A percentile compares a stretch with the other conserved stretches of the same genome.
These are phyloP conservation scores for Nothobranchius kuhntae DNA, from an alignment of 2,113 vertebrate species.

Conservation along the genomic window DNA sequence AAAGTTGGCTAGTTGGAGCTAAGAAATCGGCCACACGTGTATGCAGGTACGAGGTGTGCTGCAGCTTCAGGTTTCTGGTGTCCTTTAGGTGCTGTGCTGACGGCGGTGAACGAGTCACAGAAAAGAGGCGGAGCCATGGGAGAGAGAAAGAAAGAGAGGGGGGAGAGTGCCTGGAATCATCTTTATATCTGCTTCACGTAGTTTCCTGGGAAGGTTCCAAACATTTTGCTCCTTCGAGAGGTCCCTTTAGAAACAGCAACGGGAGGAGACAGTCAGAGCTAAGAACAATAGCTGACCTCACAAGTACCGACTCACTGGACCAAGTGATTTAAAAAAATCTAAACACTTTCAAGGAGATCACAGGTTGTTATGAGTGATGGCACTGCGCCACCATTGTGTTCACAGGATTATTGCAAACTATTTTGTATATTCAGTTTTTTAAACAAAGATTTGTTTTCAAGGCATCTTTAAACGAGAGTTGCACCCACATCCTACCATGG, in stretches of 20 bases:
- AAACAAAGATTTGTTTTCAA: too few relatives aligned
- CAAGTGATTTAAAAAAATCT: too few relatives aligned
- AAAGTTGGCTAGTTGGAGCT: slow-evolving; percentile 79
- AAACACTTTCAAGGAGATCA: too few relatives aligned
- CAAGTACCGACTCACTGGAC: too few relatives aligned
- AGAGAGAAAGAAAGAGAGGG: not conserved
- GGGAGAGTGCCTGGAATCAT: slow-evolving; percentile 68
- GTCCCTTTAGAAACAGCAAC: slow-evolving; percentile 84
- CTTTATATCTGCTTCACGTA: slow-evolving; percentile 96
- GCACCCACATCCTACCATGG: too few relatives aligned
- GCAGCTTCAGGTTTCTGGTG: slow-evolving; percentile 40
- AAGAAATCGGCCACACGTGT: slow-evolving; percentile 58
- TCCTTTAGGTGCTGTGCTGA: slow-evolving; percentile 79
- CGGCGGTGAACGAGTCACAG: slow-evolving; percentile 58
- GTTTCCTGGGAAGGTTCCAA: slow-evolving; percentile 99
- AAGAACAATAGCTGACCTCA: not conserved
- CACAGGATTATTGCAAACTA: too few relatives aligned
- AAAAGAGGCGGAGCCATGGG: slow-evolving; percentile 23
- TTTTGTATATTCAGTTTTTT: too few relatives aligned
- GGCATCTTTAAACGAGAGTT: too few relatives aligned
- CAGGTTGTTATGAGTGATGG: too few relatives aligned
- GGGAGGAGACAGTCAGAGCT: slow-evolving; percentile 7
- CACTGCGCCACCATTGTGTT: too few relatives aligned
- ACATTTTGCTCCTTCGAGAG: slow-evolving; percentile 95
- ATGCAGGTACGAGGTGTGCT: slow-evolving; percentile 50